phyloP scores from a whole-genome alignment of 1,140 invertebrate genomes.

The Samia ricini region DNA sequence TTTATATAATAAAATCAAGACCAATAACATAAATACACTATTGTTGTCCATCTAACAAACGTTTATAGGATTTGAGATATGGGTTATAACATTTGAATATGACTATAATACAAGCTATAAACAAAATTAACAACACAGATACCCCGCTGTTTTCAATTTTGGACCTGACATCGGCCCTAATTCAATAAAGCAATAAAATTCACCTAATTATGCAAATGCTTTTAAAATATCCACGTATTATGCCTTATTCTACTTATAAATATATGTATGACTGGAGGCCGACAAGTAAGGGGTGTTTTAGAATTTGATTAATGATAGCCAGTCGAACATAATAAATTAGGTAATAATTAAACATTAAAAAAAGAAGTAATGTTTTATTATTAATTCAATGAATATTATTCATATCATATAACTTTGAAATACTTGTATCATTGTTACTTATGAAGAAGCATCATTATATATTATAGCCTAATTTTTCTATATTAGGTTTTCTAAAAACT shows the following conservation, averaged over 20 bases:
- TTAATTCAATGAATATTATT: too few species aligned
- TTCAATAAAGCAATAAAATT: slow-evolving; percentile 78
- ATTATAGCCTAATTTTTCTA: too few species aligned
- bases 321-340: slow-evolving; percentile 22
- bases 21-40: slow-evolving; percentile 62
- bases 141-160: slow-evolving; percentile 74
- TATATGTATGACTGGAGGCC: slow-evolving; percentile 63
- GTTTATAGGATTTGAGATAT: slow-evolving; percentile 69
- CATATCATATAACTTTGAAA: too few species aligned
- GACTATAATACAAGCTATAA: slow-evolving; percentile 74
- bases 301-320: slow-evolving; percentile 56
- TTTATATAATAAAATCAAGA: slow-evolving; percentile 63
- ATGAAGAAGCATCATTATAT: too few species aligned
- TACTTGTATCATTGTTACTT: too few species aligned
- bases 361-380: too few species aligned
- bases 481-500: too few species aligned
- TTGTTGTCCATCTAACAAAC: slow-evolving; percentile 59
- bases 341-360: too few species aligned
- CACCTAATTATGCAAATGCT: slow-evolving; percentile 77
- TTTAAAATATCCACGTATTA: slow-evolving; percentile 68
- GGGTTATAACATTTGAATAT: slow-evolving; percentile 65
- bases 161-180: slow-evolving; percentile 74
- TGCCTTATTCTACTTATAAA: slow-evolving; percentile 57
- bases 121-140: slow-evolving; percentile 76
- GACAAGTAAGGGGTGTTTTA: slow-evolving; percentile 45